Conservation (phyloP, 2,113 vertebrate genomes). For the Dromaius novaehollandiae region DNA sequence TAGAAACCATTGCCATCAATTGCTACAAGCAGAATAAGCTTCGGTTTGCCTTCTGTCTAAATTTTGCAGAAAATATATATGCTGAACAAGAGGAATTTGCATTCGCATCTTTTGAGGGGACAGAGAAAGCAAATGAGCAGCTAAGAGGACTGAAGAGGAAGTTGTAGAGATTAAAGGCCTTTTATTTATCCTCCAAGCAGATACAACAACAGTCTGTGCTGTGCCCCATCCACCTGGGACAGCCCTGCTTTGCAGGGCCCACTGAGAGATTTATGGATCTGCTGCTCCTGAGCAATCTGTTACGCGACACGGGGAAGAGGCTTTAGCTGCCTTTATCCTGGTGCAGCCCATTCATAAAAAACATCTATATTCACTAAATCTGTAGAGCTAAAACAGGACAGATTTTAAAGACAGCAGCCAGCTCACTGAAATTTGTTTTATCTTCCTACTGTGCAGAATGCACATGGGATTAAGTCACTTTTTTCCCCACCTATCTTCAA, state of each 20-base stretch:
- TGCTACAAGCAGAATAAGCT: background rate
- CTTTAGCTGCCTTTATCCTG: background rate
- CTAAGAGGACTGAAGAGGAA: background rate
- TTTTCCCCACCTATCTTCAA: background rate
- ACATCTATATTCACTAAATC: background rate
- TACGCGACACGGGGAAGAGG: background rate
- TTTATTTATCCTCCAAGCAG: background rate
- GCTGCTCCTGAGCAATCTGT: background rate
- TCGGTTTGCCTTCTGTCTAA: background rate
- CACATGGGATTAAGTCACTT: background rate
- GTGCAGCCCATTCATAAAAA: background rate
- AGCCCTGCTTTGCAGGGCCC: background rate
- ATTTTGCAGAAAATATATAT: background rate
- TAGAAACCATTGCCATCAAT: background rate
- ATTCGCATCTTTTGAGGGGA: background rate
- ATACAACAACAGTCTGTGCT: background rate
- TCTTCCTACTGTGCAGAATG: background rate
- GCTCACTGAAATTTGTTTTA: background rate
- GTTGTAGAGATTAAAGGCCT: background rate
- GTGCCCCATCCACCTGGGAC: rapidly evolving
- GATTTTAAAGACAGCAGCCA: background rate
- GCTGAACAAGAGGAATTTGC: background rate
- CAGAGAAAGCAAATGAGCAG: background rate
- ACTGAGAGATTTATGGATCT: rapidly evolving
- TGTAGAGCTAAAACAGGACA: background rate